These are phyloP conservation scores for Malacosoma neustria DNA, from an alignment of 2,888 invertebrate species.

Conservation along the genomic window DNA sequence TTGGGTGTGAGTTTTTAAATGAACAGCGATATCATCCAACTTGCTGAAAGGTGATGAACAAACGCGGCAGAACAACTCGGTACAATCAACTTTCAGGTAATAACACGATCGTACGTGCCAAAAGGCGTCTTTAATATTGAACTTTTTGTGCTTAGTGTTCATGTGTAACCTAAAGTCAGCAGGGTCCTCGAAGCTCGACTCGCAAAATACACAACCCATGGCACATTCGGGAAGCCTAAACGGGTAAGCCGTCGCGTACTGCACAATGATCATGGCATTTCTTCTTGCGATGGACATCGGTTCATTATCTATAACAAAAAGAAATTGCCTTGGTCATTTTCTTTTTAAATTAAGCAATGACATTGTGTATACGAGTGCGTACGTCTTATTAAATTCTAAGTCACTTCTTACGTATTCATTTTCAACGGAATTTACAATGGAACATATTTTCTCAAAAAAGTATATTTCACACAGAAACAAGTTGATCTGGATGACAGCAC, in stretches of 20 bases:
- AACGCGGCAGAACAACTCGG: constrained; percentile 29
- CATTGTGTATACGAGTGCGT: no score
- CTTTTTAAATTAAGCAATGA: no score
- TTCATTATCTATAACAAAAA: constrained; percentile 39
- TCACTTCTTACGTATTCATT: no score
- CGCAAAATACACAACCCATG: constrained; percentile 36
- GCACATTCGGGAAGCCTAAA: constrained; percentile 34
- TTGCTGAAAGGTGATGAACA: constrained; percentile 19
- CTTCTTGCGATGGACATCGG: constrained; percentile 25
- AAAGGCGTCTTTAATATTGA: constrained; percentile 20
- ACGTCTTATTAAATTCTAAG: no score
- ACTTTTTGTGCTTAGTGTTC: constrained; percentile 23
- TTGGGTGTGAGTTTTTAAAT: constrained; percentile 24
- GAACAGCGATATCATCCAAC: constrained; percentile 23
- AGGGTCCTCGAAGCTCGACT: constrained; percentile 25
- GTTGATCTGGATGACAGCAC: constrained; percentile 12
- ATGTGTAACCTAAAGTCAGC: constrained; percentile 26
- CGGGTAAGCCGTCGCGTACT: constrained; percentile 36
- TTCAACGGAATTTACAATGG: no score
- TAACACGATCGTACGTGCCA: constrained; percentile 16
- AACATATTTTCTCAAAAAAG: no score
- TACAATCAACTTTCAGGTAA: constrained; percentile 30
- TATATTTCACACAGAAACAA: constrained; percentile 3
- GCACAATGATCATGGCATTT: constrained; percentile 31
- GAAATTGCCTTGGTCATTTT: constrained; percentile 21